Evolutionary conservation across 2,113 vertebrate species (phyloP).

Genomic region (Morphnarchus princeps): DNA sequence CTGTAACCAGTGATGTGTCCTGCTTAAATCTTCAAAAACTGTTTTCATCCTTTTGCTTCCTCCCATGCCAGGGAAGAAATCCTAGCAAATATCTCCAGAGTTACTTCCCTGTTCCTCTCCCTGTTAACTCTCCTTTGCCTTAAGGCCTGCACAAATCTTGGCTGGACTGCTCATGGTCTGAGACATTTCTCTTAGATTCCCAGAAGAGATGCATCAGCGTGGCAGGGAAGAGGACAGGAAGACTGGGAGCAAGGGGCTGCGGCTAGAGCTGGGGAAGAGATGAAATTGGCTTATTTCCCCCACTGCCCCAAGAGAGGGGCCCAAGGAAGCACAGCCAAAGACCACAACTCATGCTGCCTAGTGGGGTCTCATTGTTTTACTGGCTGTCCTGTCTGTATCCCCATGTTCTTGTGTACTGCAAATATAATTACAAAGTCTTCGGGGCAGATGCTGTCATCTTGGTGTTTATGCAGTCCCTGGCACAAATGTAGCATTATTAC

Average conservation of each 20-base stretch:
- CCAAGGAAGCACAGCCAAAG: neutral
- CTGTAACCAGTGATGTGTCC: neutral
- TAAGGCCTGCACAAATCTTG: neutral
- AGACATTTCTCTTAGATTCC: neutral
- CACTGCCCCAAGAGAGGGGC: neutral
- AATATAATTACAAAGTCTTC: neutral
- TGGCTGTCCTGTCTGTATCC: neutral
- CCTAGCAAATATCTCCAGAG: neutral
- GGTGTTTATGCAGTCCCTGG: neutral
- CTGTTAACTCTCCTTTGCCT: neutral
- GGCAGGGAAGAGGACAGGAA: neutral
- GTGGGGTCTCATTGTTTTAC: neutral
- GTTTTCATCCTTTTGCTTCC: neutral
- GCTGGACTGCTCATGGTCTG: neutral
- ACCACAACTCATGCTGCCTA: neutral
- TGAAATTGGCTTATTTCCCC: neutral
- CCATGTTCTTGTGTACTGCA: rapidly evolving
- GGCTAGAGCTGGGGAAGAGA: neutral
- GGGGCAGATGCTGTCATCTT: neutral
- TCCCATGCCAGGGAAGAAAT: neutral
- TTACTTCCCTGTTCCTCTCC: neutral
- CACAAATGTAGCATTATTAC: neutral
- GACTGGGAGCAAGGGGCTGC: neutral
- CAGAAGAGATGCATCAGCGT: neutral
- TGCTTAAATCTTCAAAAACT: neutral